phyloP scores from a whole-genome alignment of 2,797 vertebrate genomes.

The Eulemur albifrons region DNA sequence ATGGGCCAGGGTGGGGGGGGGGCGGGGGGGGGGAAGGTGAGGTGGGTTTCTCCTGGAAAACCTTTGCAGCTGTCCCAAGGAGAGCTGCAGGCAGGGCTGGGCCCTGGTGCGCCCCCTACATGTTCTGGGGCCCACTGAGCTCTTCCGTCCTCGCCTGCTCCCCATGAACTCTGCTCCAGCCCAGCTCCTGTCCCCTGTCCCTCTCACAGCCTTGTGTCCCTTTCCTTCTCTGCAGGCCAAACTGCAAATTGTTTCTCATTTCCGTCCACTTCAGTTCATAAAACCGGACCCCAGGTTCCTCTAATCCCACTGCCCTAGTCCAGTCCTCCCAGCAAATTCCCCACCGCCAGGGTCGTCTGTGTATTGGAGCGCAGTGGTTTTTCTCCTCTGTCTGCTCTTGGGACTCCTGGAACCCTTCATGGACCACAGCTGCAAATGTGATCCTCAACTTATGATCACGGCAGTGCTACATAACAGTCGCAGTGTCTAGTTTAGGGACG shows the following conservation, averaged over 20 bases:
- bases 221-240: not conserved
- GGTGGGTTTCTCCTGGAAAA: not conserved
- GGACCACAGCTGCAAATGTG: not conserved
- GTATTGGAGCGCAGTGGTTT: not conserved
- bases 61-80: not conserved
- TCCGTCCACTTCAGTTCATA: not conserved
- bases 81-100: not conserved
- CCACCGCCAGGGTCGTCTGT: too few relatives aligned
- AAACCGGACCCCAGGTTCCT: not conserved
- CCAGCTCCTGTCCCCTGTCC: too few relatives aligned
- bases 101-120: fast-evolving
- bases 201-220: not conserved
- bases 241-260: not conserved
- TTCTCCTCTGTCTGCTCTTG: not conserved
- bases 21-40: not conserved
- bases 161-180: not conserved
- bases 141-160: not conserved
- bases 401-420: not conserved
- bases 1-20: too few relatives aligned
- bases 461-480: not conserved
- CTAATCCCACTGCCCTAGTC: not conserved
- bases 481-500: fast-evolving
- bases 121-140: not conserved
- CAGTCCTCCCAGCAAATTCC: not conserved
- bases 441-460: not conserved